These are phyloP conservation scores for Sebastes taczanowskii DNA, from an alignment of 2,797 vertebrate species.

Conservation along the genomic window DNA sequence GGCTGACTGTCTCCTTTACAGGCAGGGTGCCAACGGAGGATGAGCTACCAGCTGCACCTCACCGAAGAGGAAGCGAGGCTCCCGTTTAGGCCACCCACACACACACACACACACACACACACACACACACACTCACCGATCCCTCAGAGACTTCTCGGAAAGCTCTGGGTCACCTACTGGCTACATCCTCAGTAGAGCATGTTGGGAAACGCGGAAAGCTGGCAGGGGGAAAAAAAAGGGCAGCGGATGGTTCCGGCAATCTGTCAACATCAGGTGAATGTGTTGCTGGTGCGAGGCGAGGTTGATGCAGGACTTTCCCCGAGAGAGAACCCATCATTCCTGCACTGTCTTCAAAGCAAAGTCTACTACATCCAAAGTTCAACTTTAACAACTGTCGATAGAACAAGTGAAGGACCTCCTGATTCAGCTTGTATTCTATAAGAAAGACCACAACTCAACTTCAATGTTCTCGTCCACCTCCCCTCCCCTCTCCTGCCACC, in stretches of 20 bases:
- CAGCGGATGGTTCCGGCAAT: conserved; percentile 9
- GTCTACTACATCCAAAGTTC: background rate
- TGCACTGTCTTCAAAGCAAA: background rate
- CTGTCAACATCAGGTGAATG: conserved; percentile 39
- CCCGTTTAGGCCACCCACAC: background rate
- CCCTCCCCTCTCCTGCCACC: too few relatives aligned
- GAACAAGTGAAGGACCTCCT: background rate
- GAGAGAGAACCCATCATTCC: conserved; percentile 21
- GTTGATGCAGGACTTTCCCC: conserved; percentile 19
- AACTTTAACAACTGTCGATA: background rate
- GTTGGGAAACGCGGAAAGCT: conserved; percentile 16
- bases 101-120: background rate
- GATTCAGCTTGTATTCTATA: background rate
- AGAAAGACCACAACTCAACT: background rate
- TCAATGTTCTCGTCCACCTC: background rate
- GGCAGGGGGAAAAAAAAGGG: background rate
- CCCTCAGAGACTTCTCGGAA: conserved; percentile 13
- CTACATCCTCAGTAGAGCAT: conserved; percentile 14
- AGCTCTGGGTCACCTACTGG: conserved; percentile 32
- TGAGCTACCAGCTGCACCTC: conserved; percentile 6
- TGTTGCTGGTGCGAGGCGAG: background rate
- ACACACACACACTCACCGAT: background rate
- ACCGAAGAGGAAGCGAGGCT: background rate
- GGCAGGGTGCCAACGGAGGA: conserved; percentile 1
- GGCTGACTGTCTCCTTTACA: background rate